A percentile compares a stretch with the other conserved stretches of the same genome.
phyloP scores from a whole-genome alignment of 2,888 invertebrate genomes.

The Scaptomyza tumidula region DNA sequence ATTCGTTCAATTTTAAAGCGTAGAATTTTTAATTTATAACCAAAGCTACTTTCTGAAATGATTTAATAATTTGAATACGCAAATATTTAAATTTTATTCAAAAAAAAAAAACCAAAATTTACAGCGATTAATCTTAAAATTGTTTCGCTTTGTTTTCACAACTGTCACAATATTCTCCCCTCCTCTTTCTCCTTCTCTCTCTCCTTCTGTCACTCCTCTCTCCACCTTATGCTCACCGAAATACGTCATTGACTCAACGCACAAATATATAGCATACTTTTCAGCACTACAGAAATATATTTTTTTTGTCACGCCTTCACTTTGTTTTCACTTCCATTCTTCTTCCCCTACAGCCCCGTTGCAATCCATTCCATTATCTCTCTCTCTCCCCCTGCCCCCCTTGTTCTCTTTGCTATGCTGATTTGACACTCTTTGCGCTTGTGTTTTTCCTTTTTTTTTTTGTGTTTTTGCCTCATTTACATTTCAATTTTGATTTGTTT shows the following conservation, averaged over 20 bases:
- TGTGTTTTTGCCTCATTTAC: slow-evolving; percentile 61
- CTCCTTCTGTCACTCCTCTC: too few species aligned
- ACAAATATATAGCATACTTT: slow-evolving; percentile 42
- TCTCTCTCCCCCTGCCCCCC: background rate
- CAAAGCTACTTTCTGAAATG: background rate
- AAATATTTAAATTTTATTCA: background rate
- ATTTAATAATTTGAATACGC: background rate
- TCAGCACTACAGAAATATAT: slow-evolving; percentile 18
- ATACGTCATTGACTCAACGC: background rate
- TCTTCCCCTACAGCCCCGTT: too few species aligned
- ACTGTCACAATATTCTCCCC: background rate
- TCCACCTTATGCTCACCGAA: too few species aligned
- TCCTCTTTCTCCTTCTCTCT: too few species aligned
- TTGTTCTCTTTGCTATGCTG: background rate
- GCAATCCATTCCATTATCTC: background rate
- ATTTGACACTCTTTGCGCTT: slow-evolving; percentile 16
- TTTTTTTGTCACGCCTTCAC: slow-evolving; percentile 14
- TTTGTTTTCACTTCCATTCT: background rate
- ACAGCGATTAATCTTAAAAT: background rate
- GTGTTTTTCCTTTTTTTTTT: background rate
- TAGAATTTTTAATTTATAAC: background rate
- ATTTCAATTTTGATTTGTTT: slow-evolving; percentile 78
- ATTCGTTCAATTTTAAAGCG: background rate
- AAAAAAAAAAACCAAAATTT: too few species aligned
- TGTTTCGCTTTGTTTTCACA: background rate